A percentile compares a stretch with the other conserved stretches of the same genome.
phyloP scores from a whole-genome alignment of 2,797 vertebrate genomes.

The Pteronotus mesoamericanus region DNA sequence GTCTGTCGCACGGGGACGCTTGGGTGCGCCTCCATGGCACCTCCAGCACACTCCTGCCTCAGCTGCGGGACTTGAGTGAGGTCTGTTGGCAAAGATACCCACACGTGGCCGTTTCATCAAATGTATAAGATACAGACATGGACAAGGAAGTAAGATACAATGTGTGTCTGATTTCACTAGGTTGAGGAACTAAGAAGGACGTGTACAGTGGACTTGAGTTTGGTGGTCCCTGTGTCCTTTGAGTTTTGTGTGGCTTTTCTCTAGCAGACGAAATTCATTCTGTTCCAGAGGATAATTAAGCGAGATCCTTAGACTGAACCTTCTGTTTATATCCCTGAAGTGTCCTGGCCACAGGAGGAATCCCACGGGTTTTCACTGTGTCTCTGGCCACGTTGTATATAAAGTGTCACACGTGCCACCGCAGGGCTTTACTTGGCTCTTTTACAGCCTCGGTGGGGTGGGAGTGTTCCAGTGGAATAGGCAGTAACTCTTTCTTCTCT shows the following conservation, averaged over 20 bases:
- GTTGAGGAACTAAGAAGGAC: neutral
- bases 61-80: neutral
- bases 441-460: neutral
- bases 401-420: neutral
- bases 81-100: neutral
- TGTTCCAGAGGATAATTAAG: neutral
- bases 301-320: neutral
- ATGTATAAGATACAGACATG: neutral
- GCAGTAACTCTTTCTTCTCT: neutral
- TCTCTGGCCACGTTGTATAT: neutral
- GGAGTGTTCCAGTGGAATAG: neutral
- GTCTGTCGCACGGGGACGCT: accelerated
- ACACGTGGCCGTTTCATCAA: neutral
- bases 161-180: accelerated
- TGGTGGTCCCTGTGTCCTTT: neutral
- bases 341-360: neutral
- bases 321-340: neutral
- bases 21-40: neutral
- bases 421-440: neutral
- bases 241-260: neutral
- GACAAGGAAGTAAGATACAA: neutral
- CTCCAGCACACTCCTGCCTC: neutral
- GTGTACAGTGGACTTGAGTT: neutral
- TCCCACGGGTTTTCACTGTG: neutral
- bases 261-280: neutral